Base-by-base conservation (phyloP, 2,113 vertebrate genomes). In the Zeus faber region DNA sequence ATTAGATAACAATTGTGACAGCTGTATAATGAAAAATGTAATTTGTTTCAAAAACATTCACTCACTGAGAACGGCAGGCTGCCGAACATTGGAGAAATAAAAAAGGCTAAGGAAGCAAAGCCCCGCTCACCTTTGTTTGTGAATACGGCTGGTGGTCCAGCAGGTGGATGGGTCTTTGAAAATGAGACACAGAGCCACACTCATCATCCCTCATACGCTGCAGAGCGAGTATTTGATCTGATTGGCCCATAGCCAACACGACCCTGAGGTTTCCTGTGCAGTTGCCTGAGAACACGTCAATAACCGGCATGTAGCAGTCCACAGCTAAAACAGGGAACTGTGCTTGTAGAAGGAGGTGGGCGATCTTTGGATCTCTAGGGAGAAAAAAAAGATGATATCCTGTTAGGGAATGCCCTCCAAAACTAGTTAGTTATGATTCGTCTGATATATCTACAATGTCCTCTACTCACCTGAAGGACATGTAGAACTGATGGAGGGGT, bases 401-500 rank as follows among this genome's bases (percentile, higher is more conserved):
- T 25, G 23, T 25, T 25, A 14, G 40, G 40, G 29, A 55, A 16
- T 4, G 9, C 10, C 23, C 6, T 40, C 37, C 37, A 40, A 6
- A 29, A 29, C 27, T 9, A 29, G 9, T 29, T 29, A 29, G 9
- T 16, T 16, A 40, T 5, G 11, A 40, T 14, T 10, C 20, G 3
- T 24, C 5, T 10, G 4, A 3, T 1, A 3, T 4, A 22, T 13
- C 11, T 21, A 24, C 8, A 41, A n/a, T n/a, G 17, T 41, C 39
- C 4, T 37, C 33, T 44, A 6, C 52, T 91, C 87, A 93, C 97
- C 88, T 96, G 85, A 96, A 98, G 0, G 97, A 99, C 88, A 98
- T 76, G 81, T 97, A 98, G 81, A 99, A 98, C 77, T 98, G 97
- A 62, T 99, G 95, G 8, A 99, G 89, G 45, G 96, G 94, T 53